phyloP scores from a whole-genome alignment of 2,113 vertebrate genomes.

The Mesoclemmys tuberculata region DNA sequence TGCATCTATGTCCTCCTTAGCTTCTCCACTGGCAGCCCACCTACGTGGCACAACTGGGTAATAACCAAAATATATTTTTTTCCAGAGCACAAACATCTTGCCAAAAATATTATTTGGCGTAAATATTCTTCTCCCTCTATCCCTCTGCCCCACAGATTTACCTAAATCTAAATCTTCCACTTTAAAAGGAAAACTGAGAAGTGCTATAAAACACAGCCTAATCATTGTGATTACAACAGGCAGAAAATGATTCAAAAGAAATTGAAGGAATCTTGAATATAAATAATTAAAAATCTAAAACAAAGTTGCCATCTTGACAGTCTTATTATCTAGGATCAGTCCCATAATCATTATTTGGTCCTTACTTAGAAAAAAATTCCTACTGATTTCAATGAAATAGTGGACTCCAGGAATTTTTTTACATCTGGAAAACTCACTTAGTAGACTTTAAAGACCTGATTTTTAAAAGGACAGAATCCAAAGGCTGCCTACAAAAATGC shows the following conservation, averaged over 20 bases:
- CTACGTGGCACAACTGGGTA: neutral
- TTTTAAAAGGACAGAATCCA: slow-evolving; percentile 32
- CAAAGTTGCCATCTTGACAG: slow-evolving; percentile 52
- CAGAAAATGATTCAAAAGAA: slow-evolving; percentile 58
- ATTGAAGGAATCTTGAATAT: slow-evolving; percentile 65
- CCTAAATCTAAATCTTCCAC: slow-evolving; percentile 36
- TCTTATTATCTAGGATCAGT: slow-evolving; percentile 48
- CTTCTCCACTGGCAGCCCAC: neutral
- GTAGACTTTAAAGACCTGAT: neutral
- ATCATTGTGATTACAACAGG: slow-evolving; percentile 48
- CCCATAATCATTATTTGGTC: slow-evolving; percentile 41
- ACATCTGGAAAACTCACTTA: neutral
- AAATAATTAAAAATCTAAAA: slow-evolving; percentile 67
- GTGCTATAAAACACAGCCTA: slow-evolving; percentile 48
- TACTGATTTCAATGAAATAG: neutral
- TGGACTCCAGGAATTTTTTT: neutral
- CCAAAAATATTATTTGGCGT: slow-evolving; percentile 48
- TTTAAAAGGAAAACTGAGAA: neutral
- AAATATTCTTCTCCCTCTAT: neutral
- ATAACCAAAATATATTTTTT: slow-evolving; percentile 2
- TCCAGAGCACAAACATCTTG: neutral
- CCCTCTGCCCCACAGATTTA: neutral
- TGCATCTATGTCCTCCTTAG: neutral
- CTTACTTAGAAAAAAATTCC: slow-evolving; percentile 46
- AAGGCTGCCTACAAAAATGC: slow-evolving; percentile 33